Conservation (phyloP, 2,888 invertebrate genomes). For the Andrena haemorrhoa region DNA sequence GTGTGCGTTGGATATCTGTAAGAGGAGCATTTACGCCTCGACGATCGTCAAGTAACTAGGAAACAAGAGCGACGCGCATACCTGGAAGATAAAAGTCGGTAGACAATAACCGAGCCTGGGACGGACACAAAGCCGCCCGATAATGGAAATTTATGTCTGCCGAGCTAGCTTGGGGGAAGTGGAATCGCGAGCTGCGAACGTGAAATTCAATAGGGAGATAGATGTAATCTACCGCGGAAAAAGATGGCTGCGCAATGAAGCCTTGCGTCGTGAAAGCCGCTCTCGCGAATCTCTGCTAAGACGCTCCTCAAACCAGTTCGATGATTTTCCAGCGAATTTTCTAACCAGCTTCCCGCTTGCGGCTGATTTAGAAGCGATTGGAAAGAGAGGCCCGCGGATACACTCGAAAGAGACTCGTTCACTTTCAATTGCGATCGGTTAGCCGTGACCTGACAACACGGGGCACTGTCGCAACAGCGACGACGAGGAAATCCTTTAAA, state of each 20-base stretch:
- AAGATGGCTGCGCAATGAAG: slow-evolving; percentile 49
- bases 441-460: too few species aligned
- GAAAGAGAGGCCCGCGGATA: too few species aligned
- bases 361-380: too few species aligned
- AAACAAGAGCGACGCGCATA: slow-evolving; percentile 6
- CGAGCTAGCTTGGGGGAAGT: slow-evolving; percentile 1
- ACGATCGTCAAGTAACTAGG: background rate
- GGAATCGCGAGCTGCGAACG: slow-evolving; percentile 27
- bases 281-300: too few species aligned
- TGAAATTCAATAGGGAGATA: slow-evolving; percentile 69
- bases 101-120: slow-evolving; percentile 73
- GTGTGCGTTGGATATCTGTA: too few species aligned
- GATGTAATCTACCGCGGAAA: slow-evolving; percentile 63
- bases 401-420: too few species aligned
- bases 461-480: too few species aligned
- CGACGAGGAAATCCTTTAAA: slow-evolving; percentile 10
- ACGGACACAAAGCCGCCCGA: slow-evolving; percentile 69
- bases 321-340: too few species aligned
- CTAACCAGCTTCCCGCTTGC: too few species aligned
- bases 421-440: too few species aligned
- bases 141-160: slow-evolving; percentile 77
- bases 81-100: slow-evolving; percentile 6
- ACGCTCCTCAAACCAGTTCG: too few species aligned
- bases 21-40: background rate
- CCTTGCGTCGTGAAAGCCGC: background rate